These are phyloP conservation scores for Dinomys branickii DNA, from an alignment of 2,113 vertebrate genomes.

Conservation along the genomic window DNA sequence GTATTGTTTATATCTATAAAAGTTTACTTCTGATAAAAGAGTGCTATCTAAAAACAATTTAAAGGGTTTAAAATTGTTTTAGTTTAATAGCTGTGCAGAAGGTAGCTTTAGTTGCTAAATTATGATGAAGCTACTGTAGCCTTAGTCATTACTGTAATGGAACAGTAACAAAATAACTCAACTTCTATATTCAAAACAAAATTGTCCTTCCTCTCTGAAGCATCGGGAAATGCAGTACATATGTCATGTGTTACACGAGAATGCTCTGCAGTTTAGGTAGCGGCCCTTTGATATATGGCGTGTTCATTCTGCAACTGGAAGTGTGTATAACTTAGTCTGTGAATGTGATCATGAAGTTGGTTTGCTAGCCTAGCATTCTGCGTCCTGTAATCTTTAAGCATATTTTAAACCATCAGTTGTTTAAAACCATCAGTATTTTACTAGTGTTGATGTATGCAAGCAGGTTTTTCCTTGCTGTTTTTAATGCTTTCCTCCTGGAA, in stretches of 20 bases:
- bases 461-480: conserved; percentile 13
- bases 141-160: too few relatives aligned
- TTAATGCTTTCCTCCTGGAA: conserved; percentile 7
- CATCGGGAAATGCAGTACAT: conserved; percentile 24
- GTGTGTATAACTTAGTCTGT: conserved; percentile 68
- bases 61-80: too few relatives aligned
- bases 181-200: too few relatives aligned
- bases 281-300: conserved; percentile 56
- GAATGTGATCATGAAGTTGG: conserved; percentile 56
- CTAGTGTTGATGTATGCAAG: conserved; percentile 30
- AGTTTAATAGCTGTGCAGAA: too few relatives aligned
- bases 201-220: conserved; percentile 27
- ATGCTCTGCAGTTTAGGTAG: conserved; percentile 38
- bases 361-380: background rate
- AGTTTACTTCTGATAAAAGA: conserved; percentile 49
- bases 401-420: too few relatives aligned
- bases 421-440: background rate
- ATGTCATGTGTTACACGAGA: background rate
- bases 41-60: too few relatives aligned
- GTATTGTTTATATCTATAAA: conserved; percentile 78
- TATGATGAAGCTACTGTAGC: too few relatives aligned
- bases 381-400: background rate
- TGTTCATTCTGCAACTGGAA: conserved; percentile 36
- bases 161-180: too few relatives aligned
- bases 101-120: too few relatives aligned